phyloP scores from a whole-genome alignment of 2,113 vertebrate genomes.

The Chrysochloris asiatica region DNA sequence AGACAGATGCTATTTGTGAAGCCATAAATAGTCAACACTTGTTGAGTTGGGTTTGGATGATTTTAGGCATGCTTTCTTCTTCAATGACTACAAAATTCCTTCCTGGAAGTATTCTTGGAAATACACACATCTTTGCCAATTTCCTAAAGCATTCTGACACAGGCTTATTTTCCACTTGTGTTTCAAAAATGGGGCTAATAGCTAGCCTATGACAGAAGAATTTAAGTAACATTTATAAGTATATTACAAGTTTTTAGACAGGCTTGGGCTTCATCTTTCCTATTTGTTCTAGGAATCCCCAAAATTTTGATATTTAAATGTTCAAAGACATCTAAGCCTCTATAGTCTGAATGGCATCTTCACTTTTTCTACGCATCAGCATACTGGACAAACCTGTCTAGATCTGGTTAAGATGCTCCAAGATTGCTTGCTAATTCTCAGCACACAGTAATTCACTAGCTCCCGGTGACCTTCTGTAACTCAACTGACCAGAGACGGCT shows the following conservation, averaged over 20 bases:
- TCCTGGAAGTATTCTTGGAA: slow-evolving; percentile 30
- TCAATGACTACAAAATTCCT: not conserved
- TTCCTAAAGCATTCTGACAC: slow-evolving; percentile 45
- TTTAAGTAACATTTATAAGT: slow-evolving; percentile 57
- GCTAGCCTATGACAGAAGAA: not conserved
- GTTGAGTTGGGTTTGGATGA: not conserved
- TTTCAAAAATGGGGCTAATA: slow-evolving; percentile 51
- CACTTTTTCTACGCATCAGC: slow-evolving; percentile 15
- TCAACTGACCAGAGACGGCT: slow-evolving; percentile 70
- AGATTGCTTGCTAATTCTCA: slow-evolving; percentile 53
- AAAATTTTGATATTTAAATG: slow-evolving; percentile 48
- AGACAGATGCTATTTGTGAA: not conserved
- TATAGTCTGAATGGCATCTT: not conserved
- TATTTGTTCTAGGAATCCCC: slow-evolving; percentile 52
- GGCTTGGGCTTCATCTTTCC: slow-evolving; percentile 39
- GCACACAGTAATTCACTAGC: slow-evolving; percentile 58
- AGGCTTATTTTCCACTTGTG: slow-evolving; percentile 46
- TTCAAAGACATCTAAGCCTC: slow-evolving; percentile 53
- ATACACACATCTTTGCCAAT: not conserved
- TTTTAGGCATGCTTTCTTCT: not conserved
- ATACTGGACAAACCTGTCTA: slow-evolving; percentile 1
- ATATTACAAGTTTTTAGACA: slow-evolving; percentile 46
- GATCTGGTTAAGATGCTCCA: not conserved
- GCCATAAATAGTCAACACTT: not conserved
- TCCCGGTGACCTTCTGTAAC: slow-evolving; percentile 33